Evolutionary conservation across 2,797 vertebrate genomes (phyloP).

Genomic region (Falco peregrinus): DNA sequence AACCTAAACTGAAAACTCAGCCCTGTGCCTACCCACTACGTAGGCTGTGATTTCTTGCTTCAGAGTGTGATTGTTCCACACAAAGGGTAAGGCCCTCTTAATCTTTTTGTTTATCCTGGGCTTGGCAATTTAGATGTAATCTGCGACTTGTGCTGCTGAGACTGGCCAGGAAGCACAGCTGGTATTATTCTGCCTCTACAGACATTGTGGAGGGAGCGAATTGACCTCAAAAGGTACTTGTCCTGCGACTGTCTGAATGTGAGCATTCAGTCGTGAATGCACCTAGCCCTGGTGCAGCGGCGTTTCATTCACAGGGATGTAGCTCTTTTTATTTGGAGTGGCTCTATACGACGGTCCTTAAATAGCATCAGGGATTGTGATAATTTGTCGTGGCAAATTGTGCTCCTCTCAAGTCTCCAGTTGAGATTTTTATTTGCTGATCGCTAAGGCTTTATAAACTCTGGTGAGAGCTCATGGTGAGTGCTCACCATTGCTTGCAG

Average conservation of each 20-base stretch:
- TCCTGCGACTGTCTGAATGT: background rate
- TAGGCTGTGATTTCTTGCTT: constrained; percentile 36
- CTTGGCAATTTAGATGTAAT: constrained; percentile 54
- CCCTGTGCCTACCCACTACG: background rate
- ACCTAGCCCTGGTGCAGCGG: background rate
- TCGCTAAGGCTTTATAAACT: background rate
- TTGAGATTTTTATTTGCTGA: background rate
- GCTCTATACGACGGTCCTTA: fast-evolving
- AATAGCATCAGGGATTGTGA: background rate
- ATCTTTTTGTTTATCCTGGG: constrained; percentile 60
- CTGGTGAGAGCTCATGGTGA: fast-evolving
- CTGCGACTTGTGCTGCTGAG: constrained; percentile 8
- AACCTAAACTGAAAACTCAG: background rate
- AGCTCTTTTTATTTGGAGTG: background rate
- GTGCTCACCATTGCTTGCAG: fast-evolving
- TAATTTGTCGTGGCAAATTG: background rate
- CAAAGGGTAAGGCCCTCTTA: constrained; percentile 55
- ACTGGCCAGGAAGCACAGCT: constrained; percentile 31
- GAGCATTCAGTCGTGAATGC: background rate
- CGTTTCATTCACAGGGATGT: fast-evolving
- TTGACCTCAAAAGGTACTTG: constrained; percentile 6
- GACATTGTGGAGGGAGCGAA: background rate
- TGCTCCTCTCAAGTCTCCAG: background rate
- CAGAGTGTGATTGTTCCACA: constrained; percentile 15
- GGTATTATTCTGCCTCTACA: constrained; percentile 13